Evolutionary conservation across 2,113 vertebrate genomes (phyloP).

Genomic region (Tonatia bakeri): DNA sequence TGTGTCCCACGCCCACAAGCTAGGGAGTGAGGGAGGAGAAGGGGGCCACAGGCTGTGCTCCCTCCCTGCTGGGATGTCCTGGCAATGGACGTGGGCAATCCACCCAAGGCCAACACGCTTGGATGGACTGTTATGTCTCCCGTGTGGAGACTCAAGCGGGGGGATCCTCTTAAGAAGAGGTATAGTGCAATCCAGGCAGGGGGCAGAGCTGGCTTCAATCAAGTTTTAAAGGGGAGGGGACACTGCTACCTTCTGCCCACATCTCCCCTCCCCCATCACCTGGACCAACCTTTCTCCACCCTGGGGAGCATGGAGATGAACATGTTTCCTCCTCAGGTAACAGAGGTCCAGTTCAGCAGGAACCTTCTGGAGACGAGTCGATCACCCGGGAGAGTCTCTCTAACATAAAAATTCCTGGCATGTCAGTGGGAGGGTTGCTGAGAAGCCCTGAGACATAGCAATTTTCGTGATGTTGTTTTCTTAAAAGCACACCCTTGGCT

Average conservation of each 20-base stretch:
- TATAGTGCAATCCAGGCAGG: accelerated
- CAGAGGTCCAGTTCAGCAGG: not conserved
- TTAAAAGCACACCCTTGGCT: not conserved
- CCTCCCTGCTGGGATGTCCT: not conserved
- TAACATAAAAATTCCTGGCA: not conserved
- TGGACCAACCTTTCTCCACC: not conserved
- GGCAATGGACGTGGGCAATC: not conserved
- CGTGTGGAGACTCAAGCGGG: not conserved
- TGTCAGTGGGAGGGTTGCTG: not conserved
- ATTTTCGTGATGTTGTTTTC: not conserved
- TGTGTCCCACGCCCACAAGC: not conserved
- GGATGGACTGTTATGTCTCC: accelerated
- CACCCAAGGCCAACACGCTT: not conserved
- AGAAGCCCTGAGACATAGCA: not conserved
- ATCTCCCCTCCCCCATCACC: not conserved
- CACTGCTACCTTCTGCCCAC: too few species aligned
- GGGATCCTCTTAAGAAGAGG: not conserved
- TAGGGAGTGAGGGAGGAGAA: not conserved
- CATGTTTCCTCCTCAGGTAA: accelerated
- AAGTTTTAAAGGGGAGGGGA: not conserved
- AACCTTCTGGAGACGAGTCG: not conserved
- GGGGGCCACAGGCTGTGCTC: not conserved
- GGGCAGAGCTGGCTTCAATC: not conserved
- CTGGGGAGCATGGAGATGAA: not conserved
- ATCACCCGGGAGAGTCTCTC: not conserved